A percentile compares a stretch with the other conserved stretches of the same genome.
Conservation (phyloP, 2,888 invertebrate genomes). For the Autographa pulchrina region DNA sequence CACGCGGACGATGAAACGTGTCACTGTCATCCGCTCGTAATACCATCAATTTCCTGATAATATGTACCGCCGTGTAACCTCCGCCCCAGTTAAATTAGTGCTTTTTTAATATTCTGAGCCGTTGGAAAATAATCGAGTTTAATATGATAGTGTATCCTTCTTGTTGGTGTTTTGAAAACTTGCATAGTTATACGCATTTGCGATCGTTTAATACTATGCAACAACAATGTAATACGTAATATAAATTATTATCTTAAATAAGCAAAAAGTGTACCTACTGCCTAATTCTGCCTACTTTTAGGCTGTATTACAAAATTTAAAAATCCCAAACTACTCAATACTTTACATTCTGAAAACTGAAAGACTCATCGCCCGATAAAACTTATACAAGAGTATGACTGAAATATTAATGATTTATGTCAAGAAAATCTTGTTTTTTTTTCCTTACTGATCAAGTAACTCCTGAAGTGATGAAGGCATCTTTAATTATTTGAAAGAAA, state of each 20-base stretch:
- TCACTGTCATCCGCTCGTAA: conserved; percentile 40
- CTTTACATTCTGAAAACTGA: neutral
- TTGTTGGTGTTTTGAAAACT: neutral
- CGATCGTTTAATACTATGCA: too few relatives aligned
- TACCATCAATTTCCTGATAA: conserved; percentile 42
- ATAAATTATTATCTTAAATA: too few relatives aligned
- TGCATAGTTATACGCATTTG: neutral
- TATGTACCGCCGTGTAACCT: conserved; percentile 18
- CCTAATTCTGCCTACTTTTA: too few relatives aligned
- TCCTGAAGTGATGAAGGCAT: conserved; percentile 37
- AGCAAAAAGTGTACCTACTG: too few relatives aligned
- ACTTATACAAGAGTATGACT: conserved; percentile 34
- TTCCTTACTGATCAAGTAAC: conserved; percentile 46
- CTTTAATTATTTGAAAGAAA: conserved; percentile 3
- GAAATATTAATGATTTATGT: conserved; percentile 44
- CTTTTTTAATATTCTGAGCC: conserved; percentile 24
- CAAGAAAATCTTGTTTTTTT: conserved; percentile 47
- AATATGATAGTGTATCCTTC: neutral
- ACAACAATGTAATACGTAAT: too few relatives aligned
- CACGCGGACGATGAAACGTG: conserved; percentile 47
- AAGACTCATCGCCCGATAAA: neutral
- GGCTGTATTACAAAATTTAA: too few relatives aligned
- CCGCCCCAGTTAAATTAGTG: conserved; percentile 9
- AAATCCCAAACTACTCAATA: too few relatives aligned
- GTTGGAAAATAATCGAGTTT: neutral